Base-by-base conservation (phyloP, 2,888 invertebrate species). In the Mythimna pallens region DNA sequence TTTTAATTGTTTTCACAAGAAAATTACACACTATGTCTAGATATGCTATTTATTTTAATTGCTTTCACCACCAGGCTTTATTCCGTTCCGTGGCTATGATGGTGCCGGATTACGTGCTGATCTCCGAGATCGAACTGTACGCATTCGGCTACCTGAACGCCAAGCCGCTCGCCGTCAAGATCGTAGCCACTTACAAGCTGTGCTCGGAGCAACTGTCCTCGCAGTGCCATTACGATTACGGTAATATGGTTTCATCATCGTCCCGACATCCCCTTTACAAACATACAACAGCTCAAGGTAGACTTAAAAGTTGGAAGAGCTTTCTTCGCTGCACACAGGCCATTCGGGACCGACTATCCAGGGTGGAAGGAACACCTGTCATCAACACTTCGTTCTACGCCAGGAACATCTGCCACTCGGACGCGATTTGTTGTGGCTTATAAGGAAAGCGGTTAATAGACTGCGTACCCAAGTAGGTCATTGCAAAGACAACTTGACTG, bases 51-150 rank as follows among this genome's bases (percentile, higher is more conserved):
- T 59, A 6, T 10, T 62, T 69, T 8, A 3, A 40, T 50, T 14
- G 34, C 6, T 47, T 17, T 6, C 47, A 5, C 47, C 17, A 47
- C 17, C 63, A 98, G 97, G 98, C 99, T 0, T 95, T 99, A 52
- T 99, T 99, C 97, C 97, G 99, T 78, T 98, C 99, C 0, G 99
- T 99, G 54, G 99, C 99, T 17, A 99, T 99, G 99, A 99, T 99
- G 99, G 99, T 99, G 25, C 99, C 99, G 0, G 99, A 99, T 93
- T 99, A 99, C 91, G 99, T 98, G 30, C 94, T 99, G 64, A 99
- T 99, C 89, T 98, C 99, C 0, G 99, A 99, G 96, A 99, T 99
- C 78, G 98, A 98, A 69, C 94, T 99, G 58, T 99, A 99, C 89
- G 99, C 99, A 0, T 98, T 97, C 90, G 99, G 99, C 4, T 99